Percentiles rank a stretch among this genome's conserved stretches.
Conservation (phyloP, 2,888 invertebrate species). For the Pyrrhopygopsis socrates region DNA sequence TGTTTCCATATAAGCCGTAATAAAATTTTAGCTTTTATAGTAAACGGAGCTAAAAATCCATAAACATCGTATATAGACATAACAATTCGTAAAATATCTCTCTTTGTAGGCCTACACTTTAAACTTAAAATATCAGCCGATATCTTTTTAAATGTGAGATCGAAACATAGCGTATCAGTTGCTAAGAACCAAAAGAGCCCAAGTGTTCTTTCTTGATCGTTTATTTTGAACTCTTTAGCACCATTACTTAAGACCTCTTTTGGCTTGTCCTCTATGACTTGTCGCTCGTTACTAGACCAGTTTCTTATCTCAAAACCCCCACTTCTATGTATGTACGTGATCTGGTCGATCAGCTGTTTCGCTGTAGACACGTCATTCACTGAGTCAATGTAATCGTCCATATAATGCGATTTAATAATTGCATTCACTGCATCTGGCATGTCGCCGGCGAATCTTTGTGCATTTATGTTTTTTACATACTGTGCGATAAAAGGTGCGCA, state of each 20-base stretch:
- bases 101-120: conserved; percentile 39
- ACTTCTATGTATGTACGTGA: conserved; percentile 60
- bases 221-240: conserved; percentile 33
- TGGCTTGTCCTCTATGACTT: conserved; percentile 55
- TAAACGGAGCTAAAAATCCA: conserved; percentile 35
- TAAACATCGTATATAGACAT: conserved; percentile 55
- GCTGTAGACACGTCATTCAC: conserved; percentile 1
- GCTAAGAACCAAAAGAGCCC: conserved; percentile 52
- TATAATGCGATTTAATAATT: conserved; percentile 35
- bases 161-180: conserved; percentile 20
- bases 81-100: conserved; percentile 24
- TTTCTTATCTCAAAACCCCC: conserved; percentile 84
- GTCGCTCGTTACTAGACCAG: conserved; percentile 79
- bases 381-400: conserved; percentile 55
- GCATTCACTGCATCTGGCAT: conserved; percentile 42
- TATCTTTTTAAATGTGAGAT: conserved; percentile 24
- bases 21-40: not conserved
- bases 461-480: conserved; percentile 38
- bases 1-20: not conserved
- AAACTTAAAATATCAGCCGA: conserved; percentile 16
- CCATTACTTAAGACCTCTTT: conserved; percentile 26
- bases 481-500: conserved; percentile 47
- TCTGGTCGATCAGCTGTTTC: conserved; percentile 3
- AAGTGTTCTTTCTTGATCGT: conserved; percentile 43
- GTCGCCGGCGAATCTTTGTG: not conserved